phyloP scores from a whole-genome alignment of 2,888 invertebrate species.

The Alloscopus bannaensis region DNA sequence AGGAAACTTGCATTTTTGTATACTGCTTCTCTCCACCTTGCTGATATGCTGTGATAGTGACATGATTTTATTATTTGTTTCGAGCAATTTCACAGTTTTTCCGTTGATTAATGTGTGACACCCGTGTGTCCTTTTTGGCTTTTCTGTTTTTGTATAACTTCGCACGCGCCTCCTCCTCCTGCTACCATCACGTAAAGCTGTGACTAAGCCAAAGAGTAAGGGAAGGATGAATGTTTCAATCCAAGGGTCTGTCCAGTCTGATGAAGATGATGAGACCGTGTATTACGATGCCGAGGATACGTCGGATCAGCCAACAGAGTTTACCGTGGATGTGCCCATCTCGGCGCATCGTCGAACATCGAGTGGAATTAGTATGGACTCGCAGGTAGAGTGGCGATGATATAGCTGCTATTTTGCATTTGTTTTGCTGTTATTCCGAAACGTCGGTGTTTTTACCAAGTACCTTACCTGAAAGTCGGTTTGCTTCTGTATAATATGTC shows the following conservation, averaged over 20 bases:
- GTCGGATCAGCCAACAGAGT: slow-evolving; percentile 66
- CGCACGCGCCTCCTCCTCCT: slow-evolving; percentile 17
- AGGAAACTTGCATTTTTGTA: too few species aligned
- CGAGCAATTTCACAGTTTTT: neutral
- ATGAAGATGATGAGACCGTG: slow-evolving; percentile 80
- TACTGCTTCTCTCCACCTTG: too few species aligned
- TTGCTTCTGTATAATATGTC: slow-evolving; percentile 41
- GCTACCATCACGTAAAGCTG: slow-evolving; percentile 26
- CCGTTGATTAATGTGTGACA: slow-evolving; percentile 14
- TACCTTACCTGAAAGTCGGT: neutral
- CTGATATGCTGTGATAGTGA: slow-evolving; percentile 26
- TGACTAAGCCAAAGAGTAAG: slow-evolving; percentile 50
- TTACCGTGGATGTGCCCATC: slow-evolving; percentile 73
- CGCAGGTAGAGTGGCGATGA: slow-evolving; percentile 72
- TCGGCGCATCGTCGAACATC: slow-evolving; percentile 74
- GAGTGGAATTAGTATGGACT: slow-evolving; percentile 74
- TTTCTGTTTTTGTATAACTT: slow-evolving; percentile 7
- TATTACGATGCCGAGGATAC: slow-evolving; percentile 81
- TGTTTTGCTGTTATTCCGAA: neutral
- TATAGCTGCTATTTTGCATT: neutral
- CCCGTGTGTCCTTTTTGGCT: neutral
- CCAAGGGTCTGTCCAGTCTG: slow-evolving; percentile 76
- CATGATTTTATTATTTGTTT: slow-evolving; percentile 7
- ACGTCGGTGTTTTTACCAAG: neutral
- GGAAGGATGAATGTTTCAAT: slow-evolving; percentile 64